Evolutionary conservation across 2,888 invertebrate genomes (phyloP).

Genomic region (Leucozona laternaria): DNA sequence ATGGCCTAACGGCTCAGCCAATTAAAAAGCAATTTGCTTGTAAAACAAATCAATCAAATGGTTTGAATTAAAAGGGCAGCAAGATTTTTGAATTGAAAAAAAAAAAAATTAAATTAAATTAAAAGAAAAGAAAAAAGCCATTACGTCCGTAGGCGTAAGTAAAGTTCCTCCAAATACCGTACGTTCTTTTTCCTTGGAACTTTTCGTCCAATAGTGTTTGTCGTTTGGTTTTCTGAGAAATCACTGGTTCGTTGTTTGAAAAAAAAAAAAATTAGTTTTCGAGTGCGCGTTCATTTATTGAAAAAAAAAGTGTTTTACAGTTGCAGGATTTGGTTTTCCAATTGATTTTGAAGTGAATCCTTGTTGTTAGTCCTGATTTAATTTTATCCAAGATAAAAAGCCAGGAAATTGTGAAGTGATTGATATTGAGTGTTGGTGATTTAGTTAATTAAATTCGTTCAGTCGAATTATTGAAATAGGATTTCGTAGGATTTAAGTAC

Average conservation of each 20-base stretch:
- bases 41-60: slow-evolving; percentile 1
- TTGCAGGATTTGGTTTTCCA: not conserved
- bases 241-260: slow-evolving; percentile 13
- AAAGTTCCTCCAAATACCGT: slow-evolving; percentile 1
- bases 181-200: not conserved
- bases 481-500: not conserved
- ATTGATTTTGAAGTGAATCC: slow-evolving; percentile 2
- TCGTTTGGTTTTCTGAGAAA: slow-evolving; percentile 13
- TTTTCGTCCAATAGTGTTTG: slow-evolving; percentile 16
- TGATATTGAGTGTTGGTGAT: slow-evolving; percentile 15
- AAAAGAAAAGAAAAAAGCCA: slow-evolving; percentile 11
- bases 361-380: not conserved
- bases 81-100: not conserved
- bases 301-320: not conserved
- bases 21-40: slow-evolving; percentile 51
- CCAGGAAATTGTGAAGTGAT: not conserved
- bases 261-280: slow-evolving; percentile 26
- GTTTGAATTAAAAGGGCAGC: slow-evolving; percentile 25
- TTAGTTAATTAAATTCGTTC: slow-evolving; percentile 7
- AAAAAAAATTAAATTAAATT: not conserved
- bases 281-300: not conserved
- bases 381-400: not conserved
- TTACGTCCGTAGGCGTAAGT: slow-evolving; percentile 49
- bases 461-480: too few species aligned
- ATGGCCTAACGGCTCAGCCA: slow-evolving; percentile 38